A percentile compares a stretch with the other conserved stretches of the same genome.
Evolutionary conservation across 2,888 invertebrate species (phyloP).

Genomic region (Mechanitis messenoides): DNA sequence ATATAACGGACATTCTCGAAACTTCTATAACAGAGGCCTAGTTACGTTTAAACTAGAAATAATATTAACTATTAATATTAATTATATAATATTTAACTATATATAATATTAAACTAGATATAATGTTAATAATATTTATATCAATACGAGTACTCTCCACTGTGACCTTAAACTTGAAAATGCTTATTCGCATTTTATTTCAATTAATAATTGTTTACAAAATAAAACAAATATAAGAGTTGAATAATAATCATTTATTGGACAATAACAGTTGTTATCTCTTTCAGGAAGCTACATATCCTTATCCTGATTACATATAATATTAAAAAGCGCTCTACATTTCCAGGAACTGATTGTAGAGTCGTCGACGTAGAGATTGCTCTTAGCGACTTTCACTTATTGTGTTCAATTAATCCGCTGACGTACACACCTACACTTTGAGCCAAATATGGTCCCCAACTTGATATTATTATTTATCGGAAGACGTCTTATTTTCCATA

Average conservation of each 20-base stretch:
- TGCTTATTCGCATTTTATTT: not conserved
- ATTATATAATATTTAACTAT: too few relatives aligned
- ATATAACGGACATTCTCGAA: too few relatives aligned
- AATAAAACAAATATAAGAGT: too few relatives aligned
- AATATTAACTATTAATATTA: too few relatives aligned
- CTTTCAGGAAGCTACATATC: not conserved
- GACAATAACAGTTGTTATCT: not conserved
- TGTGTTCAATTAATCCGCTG: slow-evolving; percentile 4
- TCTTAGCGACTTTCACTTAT: slow-evolving; percentile 1
- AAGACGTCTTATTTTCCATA: too few relatives aligned
- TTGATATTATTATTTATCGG: not conserved
- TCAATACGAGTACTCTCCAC: not conserved
- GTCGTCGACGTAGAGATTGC: slow-evolving; percentile 3
- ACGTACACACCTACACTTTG: not conserved
- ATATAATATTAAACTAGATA: too few relatives aligned
- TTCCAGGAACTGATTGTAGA: slow-evolving; percentile 1
- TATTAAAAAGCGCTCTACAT: not conserved
- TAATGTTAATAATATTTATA: too few relatives aligned
- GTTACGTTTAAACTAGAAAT: too few relatives aligned
- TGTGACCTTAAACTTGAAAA: slow-evolving; percentile 1
- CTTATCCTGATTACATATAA: slow-evolving; percentile 4
- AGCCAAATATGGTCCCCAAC: slow-evolving; percentile 1
- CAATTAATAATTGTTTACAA: too few relatives aligned
- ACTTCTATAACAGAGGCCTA: too few relatives aligned
- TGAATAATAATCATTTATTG: not conserved